Evolutionary conservation across 2,113 vertebrate genomes (phyloP).

Genomic region (Strix uralensis): DNA sequence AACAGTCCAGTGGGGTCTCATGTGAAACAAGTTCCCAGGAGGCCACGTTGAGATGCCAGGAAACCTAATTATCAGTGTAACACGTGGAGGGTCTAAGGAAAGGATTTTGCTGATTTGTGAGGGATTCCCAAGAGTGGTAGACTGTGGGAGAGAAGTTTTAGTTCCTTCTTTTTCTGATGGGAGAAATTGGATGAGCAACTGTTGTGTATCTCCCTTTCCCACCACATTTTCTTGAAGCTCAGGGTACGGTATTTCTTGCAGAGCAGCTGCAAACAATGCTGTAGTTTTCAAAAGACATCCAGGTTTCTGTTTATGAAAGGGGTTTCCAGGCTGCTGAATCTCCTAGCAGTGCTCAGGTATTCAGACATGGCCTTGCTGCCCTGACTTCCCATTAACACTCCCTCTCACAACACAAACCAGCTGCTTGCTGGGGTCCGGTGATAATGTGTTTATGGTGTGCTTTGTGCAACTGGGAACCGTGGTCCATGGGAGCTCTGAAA

Average conservation of each 20-base stretch:
- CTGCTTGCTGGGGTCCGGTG: not conserved
- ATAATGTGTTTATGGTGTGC: not conserved
- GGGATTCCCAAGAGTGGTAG: not conserved
- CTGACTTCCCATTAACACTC: not conserved
- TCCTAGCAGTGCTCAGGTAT: not conserved
- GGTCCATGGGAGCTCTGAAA: not conserved
- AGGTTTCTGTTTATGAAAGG: not conserved
- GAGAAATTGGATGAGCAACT: not conserved
- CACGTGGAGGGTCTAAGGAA: not conserved
- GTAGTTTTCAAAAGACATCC: not conserved
- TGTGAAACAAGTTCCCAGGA: not conserved
- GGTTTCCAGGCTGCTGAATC: not conserved
- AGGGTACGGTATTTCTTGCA: not conserved
- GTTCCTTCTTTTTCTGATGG: not conserved
- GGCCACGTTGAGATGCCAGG: not conserved
- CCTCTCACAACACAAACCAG: not conserved
- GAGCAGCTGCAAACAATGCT: not conserved
- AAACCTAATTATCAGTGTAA: not conserved
- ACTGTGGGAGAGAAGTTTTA: not conserved
- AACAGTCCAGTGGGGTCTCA: not conserved
- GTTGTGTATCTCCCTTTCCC: not conserved
- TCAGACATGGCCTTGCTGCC: not conserved
- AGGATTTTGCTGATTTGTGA: not conserved
- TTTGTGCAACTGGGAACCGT: accelerated
- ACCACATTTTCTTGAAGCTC: not conserved